Evolutionary conservation across 2,888 invertebrate species (phyloP), one percentile per base, ranked within the genome.

Genomic region (Eupithecia dodoneata): DNA sequence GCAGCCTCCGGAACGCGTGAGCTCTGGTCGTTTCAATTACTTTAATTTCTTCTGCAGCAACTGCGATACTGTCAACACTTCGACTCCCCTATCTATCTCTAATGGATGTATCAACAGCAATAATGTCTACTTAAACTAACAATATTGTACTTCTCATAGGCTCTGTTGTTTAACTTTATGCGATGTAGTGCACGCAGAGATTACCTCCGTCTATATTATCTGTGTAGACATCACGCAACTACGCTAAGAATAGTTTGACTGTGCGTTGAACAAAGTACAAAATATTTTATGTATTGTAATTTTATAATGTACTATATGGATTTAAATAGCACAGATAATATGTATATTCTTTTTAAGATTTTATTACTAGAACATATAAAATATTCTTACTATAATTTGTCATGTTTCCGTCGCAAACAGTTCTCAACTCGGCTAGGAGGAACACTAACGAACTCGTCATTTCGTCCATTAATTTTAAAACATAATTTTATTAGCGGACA

Each of bases 381-480:
- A 80, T 81, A 85, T 85, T 84, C 70, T 83, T 85, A 89, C 87
- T 91, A 90, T 92, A 89, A 90, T 94, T 93, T 92, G 92, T 93
- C 92, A 94, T 90, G 90, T 93, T 93, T 94, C 94, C 94, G 94
- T 94, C 94, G 93, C 92, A 93, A 93, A 91, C 91, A 91, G 92
- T 94, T 93, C 92, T 93, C 90, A 90, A 91, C 91, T 92, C 91
- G 91, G 91, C 92, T 92, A 92, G 91, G 92, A 93, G 91, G 91
- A 93, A 92, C 93, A 94, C 93, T 94, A 94, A 94, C 94, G 94
- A 95, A 94, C 93, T 93, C 93, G 90, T 92, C 91, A 94, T 93
- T 95, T 94, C 95, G 95, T 95, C 95, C 95, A 95, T 94, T 94
- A 94, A 93, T 93, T 94, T 94, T 92, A 94, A 93, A 90, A 85